Conservation (phyloP, 2,888 invertebrate species). For the Drosophila cracens region DNA sequence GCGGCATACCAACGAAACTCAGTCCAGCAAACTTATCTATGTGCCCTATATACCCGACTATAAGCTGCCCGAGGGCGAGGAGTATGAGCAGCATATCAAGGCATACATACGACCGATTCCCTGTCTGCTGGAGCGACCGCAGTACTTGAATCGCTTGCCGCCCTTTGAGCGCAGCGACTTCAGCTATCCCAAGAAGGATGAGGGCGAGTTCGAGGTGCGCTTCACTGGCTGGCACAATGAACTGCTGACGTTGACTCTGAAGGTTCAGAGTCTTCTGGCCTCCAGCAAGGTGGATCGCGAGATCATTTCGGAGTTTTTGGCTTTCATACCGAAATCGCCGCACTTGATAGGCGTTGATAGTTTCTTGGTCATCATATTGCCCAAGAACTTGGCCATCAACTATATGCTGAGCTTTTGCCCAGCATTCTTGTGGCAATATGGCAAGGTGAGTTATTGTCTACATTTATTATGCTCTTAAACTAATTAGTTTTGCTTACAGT, state of each 20-base stretch:
- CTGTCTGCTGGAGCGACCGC: slow-evolving; percentile 81
- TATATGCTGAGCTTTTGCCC: slow-evolving; percentile 87
- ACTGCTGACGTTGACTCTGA: slow-evolving; percentile 78
- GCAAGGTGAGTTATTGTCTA: slow-evolving; percentile 86
- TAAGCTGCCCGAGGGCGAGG: slow-evolving; percentile 69
- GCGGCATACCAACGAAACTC: slow-evolving; percentile 41
- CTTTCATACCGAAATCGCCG: slow-evolving; percentile 87
- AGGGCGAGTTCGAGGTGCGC: slow-evolving; percentile 80
- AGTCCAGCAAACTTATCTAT: slow-evolving; percentile 59
- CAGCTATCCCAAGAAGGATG: slow-evolving; percentile 81
- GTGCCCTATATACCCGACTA: slow-evolving; percentile 83
- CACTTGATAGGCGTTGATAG: slow-evolving; percentile 86
- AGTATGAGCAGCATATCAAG: slow-evolving; percentile 72
- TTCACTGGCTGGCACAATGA: slow-evolving; percentile 83
- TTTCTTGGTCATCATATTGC: slow-evolving; percentile 86
- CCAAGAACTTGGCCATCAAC: slow-evolving; percentile 86
- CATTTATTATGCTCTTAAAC: neutral
- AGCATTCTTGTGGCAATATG: slow-evolving; percentile 88
- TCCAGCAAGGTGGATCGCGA: slow-evolving; percentile 85
- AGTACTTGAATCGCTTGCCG: slow-evolving; percentile 83
- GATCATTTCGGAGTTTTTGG: slow-evolving; percentile 87
- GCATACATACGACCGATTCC: slow-evolving; percentile 82
- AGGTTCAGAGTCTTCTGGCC: slow-evolving; percentile 86
- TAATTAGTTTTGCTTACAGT: slow-evolving; percentile 59
- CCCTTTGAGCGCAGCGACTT: slow-evolving; percentile 82